Evolutionary conservation across 2,113 vertebrate species (phyloP).

Genomic region (Mesitornis unicolor): DNA sequence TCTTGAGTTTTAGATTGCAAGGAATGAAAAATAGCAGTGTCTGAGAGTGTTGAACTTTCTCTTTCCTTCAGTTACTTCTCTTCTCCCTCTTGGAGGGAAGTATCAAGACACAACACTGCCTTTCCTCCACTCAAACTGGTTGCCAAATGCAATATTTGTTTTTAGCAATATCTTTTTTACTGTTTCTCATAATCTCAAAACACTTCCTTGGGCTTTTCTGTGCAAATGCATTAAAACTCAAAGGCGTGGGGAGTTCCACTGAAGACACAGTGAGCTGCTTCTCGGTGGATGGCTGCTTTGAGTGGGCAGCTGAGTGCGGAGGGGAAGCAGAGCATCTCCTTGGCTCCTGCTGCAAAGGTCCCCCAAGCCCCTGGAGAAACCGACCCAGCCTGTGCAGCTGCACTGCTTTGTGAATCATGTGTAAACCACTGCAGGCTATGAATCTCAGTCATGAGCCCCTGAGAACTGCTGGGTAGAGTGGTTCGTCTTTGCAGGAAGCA

Average conservation of each 20-base stretch:
- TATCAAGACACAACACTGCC: neutral
- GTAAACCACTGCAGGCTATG: neutral
- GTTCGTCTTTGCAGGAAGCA: neutral
- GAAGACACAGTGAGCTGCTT: neutral
- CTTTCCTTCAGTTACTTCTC: neutral
- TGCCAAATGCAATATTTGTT: neutral
- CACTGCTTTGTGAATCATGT: neutral
- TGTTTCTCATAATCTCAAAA: neutral
- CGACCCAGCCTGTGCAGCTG: neutral
- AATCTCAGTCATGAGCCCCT: neutral
- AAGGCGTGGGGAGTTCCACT: neutral
- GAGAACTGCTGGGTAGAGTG: neutral
- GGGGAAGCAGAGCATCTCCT: neutral
- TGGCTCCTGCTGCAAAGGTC: neutral
- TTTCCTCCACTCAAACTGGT: neutral
- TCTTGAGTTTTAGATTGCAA: neutral
- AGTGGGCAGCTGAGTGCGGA: neutral
- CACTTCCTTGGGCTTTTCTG: neutral
- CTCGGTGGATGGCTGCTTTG: neutral
- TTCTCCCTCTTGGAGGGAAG: neutral
- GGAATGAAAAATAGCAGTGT: neutral
- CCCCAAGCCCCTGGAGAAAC: neutral
- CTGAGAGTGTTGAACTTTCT: neutral
- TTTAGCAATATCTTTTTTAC: neutral
- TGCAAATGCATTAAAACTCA: neutral